Evolutionary conservation across 2,888 invertebrate genomes (phyloP).

Genomic region (Xestia sexstrigata): DNA sequence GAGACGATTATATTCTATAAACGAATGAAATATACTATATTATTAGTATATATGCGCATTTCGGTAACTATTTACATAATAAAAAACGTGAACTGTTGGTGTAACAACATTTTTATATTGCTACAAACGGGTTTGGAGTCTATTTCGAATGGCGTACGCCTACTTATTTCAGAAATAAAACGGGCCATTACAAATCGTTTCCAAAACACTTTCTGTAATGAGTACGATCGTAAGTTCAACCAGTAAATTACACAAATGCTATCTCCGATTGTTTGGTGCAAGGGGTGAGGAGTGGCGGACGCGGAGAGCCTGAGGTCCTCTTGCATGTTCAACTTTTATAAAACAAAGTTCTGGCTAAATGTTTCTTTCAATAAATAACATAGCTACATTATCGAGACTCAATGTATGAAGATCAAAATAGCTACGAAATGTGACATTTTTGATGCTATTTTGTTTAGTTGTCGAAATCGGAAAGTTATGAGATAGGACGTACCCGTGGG

Average conservation of each 20-base stretch:
- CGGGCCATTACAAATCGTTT: conserved; percentile 80
- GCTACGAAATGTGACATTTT: no score
- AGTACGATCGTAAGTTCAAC: conserved; percentile 83
- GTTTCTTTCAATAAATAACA: background rate
- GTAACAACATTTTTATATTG: conserved; percentile 60
- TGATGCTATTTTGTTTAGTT: no score
- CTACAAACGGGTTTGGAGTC: conserved; percentile 55
- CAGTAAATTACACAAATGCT: conserved; percentile 82
- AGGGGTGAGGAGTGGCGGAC: conserved; percentile 51
- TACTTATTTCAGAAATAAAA: conserved; percentile 73
- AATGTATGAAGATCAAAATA: no score
- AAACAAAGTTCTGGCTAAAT: background rate
- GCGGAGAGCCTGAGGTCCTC: background rate
- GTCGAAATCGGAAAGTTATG: no score
- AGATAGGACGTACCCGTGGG: no score
- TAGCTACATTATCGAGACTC: background rate
- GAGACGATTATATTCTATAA: conserved; percentile 58
- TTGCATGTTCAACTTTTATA: background rate
- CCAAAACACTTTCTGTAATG: conserved; percentile 85
- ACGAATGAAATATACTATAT: conserved; percentile 53
- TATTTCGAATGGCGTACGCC: conserved; percentile 57
- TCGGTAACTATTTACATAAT: conserved; percentile 60
- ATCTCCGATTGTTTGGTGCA: conserved; percentile 71
- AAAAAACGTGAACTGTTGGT: conserved; percentile 56
- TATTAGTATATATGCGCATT: conserved; percentile 52